Conservation (phyloP, 2,888 invertebrate species). For the Pseudolycoriella hygida region DNA sequence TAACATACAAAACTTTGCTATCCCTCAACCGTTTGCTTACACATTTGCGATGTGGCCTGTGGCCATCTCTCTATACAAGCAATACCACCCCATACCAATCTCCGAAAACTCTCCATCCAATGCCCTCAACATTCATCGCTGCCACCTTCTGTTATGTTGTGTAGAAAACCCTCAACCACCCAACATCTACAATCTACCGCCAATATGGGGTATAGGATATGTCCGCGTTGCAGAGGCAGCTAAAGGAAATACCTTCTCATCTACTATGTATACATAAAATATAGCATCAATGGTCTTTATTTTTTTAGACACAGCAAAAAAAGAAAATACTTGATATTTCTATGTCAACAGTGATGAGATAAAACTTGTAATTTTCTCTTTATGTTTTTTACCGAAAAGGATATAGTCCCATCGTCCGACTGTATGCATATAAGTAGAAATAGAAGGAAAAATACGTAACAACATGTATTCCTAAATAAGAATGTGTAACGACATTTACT, state of each 20-base stretch:
- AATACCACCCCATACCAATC: not conserved
- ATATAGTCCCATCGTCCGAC: too few species aligned
- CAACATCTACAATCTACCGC: constrained; percentile 2
- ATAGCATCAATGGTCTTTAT: constrained; percentile 1
- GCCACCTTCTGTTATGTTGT: constrained; percentile 1
- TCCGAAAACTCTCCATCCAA: not conserved
- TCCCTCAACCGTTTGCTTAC: constrained; percentile 4
- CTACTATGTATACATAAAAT: not conserved
- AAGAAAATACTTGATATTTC: not conserved
- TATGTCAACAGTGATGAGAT: constrained; percentile 2
- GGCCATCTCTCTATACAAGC: constrained; percentile 3
- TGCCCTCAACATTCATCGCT: constrained; percentile 3
- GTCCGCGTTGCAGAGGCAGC: constrained; percentile 4
- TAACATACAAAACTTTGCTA: constrained; percentile 2
- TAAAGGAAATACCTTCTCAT: constrained; percentile 4
- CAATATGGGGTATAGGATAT: constrained; percentile 3
- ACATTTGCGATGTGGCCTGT: constrained; percentile 3
- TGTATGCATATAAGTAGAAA: too few species aligned
- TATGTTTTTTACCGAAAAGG: not conserved
- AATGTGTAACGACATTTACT: too few species aligned
- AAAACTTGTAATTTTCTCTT: constrained; percentile 4
- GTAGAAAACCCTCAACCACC: not conserved
- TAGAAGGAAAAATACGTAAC: too few species aligned
- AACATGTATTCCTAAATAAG: too few species aligned
- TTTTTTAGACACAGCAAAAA: not conserved